Evolutionary conservation across 2,888 invertebrate species (phyloP).

Genomic region (Protodeltote pygarga): DNA sequence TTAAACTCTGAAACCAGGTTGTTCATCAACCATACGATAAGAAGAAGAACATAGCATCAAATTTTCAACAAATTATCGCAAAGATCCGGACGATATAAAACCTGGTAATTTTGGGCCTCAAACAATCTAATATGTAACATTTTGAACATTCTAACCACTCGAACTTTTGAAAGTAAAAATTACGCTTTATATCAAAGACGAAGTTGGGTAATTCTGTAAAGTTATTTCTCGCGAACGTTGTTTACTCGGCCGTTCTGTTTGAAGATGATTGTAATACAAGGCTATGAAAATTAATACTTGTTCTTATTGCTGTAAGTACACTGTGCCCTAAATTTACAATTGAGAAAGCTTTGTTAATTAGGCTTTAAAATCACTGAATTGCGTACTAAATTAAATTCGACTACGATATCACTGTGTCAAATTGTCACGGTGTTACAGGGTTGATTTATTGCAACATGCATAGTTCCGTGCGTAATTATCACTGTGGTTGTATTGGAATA

Average conservation of each 20-base stretch:
- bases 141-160: slow-evolving; percentile 24
- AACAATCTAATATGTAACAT: too few species aligned
- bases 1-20: too few species aligned
- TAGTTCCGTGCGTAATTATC: too few species aligned
- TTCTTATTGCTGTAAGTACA: slow-evolving; percentile 24
- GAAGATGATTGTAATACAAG: slow-evolving; percentile 32
- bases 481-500: too few species aligned
- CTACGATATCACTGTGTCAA: not conserved
- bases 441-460: too few species aligned
- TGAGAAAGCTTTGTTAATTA: slow-evolving; percentile 6
- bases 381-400: not conserved
- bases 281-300: slow-evolving; percentile 30
- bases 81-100: slow-evolving; percentile 9
- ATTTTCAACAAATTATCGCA: not conserved
- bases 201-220: slow-evolving; percentile 37
- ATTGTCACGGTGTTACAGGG: too few species aligned
- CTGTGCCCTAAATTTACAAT: slow-evolving; percentile 7
- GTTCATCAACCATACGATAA: too few species aligned
- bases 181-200: slow-evolving; percentile 28
- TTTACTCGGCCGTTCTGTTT: slow-evolving; percentile 11
- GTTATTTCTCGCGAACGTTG: slow-evolving; percentile 23
- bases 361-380: slow-evolving; percentile 6
- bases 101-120: slow-evolving; percentile 1
- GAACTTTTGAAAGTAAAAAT: slow-evolving; percentile 24
- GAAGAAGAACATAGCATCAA: too few species aligned